Evolutionary conservation across 1,140 invertebrate species (phyloP), one percentile per base, ranked within the genome.

Genomic region (Lepidotrigona ventralis): DNA sequence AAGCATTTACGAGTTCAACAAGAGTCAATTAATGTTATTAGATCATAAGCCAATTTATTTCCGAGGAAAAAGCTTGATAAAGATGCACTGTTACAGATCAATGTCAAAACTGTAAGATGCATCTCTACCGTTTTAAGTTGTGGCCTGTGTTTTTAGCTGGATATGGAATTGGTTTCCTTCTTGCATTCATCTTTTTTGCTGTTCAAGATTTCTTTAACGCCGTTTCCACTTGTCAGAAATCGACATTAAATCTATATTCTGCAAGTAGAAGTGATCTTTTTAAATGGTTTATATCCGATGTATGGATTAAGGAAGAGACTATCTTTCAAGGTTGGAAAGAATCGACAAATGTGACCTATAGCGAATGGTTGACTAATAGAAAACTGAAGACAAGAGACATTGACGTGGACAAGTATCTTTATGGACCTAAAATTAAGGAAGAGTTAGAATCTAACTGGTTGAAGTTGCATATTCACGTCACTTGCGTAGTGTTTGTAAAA

Each of bases 401-500:
- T 0, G 75, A 93, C 84, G 74, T 92, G 87, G 93, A 94, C 83
- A 54, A 66, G 51, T 86, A 90, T 72, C 72, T 90, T n/a, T 91
- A 94, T 88, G 68, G 81, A 79, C 0, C 79, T 81, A 68, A 69
- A 54, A 63, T n/a, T 39, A 51, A 23, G 33, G 19, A 74, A 71
- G 12, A 80, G 8, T 79, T 88, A 5, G 93, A 94, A 86, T 90
- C 92, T 1, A 89, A 93, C 11, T 94, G 92, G 93, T 72, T 94
- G 17, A 90, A 75, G 17, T 78, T 86, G 1, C 90, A 89, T 88
- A 79, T 94, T 14, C 89, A 92, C 33, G 53, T 94, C 0, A 93
- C 93, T 19, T 94, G 94, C 74, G 85, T 93, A 2, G 89, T 94
- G 56, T 93, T 93, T 83, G 87, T 93, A 2, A 90, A 93, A 11